Percentiles rank a stretch among this genome's conserved stretches.
Conservation (phyloP, 2,797 vertebrate genomes). For the Thripadectes ignobilis region DNA sequence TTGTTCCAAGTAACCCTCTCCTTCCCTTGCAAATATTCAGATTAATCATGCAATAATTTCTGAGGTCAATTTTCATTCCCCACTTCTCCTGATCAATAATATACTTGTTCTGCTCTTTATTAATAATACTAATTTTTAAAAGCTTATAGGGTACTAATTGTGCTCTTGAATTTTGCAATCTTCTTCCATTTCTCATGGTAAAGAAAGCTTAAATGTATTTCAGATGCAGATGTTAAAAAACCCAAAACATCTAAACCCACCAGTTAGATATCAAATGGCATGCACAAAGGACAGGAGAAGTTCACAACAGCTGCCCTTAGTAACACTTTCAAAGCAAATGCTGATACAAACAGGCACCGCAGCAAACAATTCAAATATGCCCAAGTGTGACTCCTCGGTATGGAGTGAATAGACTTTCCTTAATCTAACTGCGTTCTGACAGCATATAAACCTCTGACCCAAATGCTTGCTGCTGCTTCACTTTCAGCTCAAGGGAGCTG, state of each 20-base stretch:
- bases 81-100: not conserved
- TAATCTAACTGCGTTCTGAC: not conserved
- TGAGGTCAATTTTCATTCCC: not conserved
- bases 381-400: not conserved
- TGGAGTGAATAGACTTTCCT: accelerated
- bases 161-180: constrained; percentile 37
- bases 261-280: not conserved
- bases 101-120: not conserved
- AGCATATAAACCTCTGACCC: not conserved
- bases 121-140: not conserved
- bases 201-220: constrained; percentile 12
- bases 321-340: not conserved
- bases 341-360: not conserved
- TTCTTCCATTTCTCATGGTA: constrained; percentile 43
- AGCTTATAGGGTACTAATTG: constrained; percentile 43
- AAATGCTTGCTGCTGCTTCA: not conserved
- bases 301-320: not conserved
- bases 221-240: not conserved
- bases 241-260: not conserved
- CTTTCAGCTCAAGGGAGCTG: not conserved
- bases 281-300: not conserved
- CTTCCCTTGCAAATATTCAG: not conserved
- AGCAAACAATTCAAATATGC: not conserved
- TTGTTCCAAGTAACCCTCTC: not conserved
- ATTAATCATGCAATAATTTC: not conserved